Base-by-base conservation (phyloP, 2,888 invertebrate species). In the Amorpha juglandis region DNA sequence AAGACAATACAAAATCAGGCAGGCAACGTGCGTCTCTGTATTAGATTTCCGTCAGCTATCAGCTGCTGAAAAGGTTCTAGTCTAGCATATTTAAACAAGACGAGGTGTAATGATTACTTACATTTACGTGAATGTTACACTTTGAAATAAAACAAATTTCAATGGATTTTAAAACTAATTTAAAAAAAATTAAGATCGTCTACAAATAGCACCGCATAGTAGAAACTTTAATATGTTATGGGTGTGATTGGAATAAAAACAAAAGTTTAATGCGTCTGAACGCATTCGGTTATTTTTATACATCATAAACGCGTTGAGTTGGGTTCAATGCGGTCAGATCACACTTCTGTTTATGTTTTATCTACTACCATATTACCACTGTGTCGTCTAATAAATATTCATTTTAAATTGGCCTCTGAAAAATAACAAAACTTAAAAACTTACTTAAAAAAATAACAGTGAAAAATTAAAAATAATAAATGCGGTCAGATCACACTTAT, bases 251-350 rank as follows among this genome's bases (percentile, higher is more conserved):
- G 19, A 58, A 58, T 42, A 58, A 58, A 19, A 58, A 38, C 38
- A 58, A 58, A 58, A 58, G 12, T 42, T 58, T 38, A 55, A 58
- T 58, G 58, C 33, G 33, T 53, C 35, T 33, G 53, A 53, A 53
- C 11, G 42, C 19, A 12, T 58, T 58, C 38, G 42, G 58, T 42
- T 58, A 58, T 58, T 58, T 58, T 58, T 58, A 42, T 12, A 38
- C 38, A 6, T 16, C 11, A 6, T 19, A 38, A 11, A 19, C 12
- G 12, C 38, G 19, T 8, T 16, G 58, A 12, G 12, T 38, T 38
- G 42, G 58, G 58, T 58, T 58, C 42, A 58, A 42, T 58, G 38
- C 50, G 50, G 16, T 42, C 42, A 27, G 27, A 58, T 58, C 42
- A 38, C 38, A 12, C 16, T 38, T 53, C 9, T 58, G 58, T 38